phyloP scores from a whole-genome alignment of 2,888 invertebrate species.

The Archips xylosteana region DNA sequence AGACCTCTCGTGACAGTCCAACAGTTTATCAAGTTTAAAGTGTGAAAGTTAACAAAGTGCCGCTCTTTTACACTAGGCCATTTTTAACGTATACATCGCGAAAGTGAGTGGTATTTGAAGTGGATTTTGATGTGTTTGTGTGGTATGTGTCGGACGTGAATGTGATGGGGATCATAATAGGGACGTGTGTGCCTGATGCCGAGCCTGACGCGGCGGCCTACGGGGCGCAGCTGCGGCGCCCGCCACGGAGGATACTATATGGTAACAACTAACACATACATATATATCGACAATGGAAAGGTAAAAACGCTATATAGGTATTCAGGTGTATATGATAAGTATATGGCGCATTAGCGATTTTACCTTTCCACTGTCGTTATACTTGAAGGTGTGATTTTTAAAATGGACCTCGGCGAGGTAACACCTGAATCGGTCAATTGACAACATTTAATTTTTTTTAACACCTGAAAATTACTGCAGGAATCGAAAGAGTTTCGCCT shows the following conservation, averaged over 20 bases:
- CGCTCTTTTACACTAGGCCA: background rate
- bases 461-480: no score
- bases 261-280: conserved; percentile 56
- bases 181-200: conserved; percentile 89
- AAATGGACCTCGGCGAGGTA: no score
- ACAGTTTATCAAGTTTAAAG: background rate
- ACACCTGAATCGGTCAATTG: no score
- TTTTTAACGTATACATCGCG: background rate
- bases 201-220: conserved; percentile 85
- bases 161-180: conserved; percentile 89
- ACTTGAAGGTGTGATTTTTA: no score
- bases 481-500: no score
- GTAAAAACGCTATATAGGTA: no score
- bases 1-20: background rate
- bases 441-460: no score
- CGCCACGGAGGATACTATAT: conserved; percentile 78
- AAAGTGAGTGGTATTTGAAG: no score
- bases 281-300: no score
- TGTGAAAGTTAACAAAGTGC: conserved; percentile 3
- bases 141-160: conserved; percentile 50
- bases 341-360: no score
- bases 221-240: conserved; percentile 72
- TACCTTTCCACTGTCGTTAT: no score
- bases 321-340: no score
- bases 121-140: conserved; percentile 44